Evolutionary conservation across 2,113 vertebrate species (phyloP).

Genomic region (Solea solea): DNA sequence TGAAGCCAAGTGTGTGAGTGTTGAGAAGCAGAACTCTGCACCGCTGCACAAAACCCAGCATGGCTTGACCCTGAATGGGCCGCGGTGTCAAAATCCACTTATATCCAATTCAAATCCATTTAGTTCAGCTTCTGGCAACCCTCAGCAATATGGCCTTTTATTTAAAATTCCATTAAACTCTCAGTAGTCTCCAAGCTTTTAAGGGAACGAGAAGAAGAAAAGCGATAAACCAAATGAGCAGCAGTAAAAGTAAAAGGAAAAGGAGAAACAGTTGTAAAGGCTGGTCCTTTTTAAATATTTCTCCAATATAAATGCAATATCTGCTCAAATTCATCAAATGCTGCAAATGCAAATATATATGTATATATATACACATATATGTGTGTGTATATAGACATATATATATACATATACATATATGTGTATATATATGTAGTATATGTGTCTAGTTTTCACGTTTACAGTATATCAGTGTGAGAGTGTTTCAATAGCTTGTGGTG

Average conservation of each 20-base stretch:
- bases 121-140: constrained; percentile 66
- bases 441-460: neutral
- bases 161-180: constrained; percentile 44
- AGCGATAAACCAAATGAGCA: constrained; percentile 21
- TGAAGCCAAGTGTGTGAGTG: neutral
- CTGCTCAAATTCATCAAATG: neutral
- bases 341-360: neutral
- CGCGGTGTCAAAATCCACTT: constrained; percentile 68
- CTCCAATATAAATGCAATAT: neutral
- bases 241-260: neutral
- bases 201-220: constrained; percentile 12
- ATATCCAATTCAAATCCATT: constrained; percentile 67
- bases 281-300: neutral
- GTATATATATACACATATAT: no score
- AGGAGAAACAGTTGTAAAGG: neutral
- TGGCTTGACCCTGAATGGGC: constrained; percentile 63
- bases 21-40: neutral
- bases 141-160: constrained; percentile 45
- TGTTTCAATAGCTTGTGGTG: no score
- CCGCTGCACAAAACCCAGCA: neutral
- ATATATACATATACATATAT: no score
- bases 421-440: no score
- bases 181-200: constrained; percentile 22
- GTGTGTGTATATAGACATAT: no score
- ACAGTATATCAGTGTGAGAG: no score